phyloP scores from a whole-genome alignment of 2,888 invertebrate genomes.

The Brachypalpus laphriformis region DNA sequence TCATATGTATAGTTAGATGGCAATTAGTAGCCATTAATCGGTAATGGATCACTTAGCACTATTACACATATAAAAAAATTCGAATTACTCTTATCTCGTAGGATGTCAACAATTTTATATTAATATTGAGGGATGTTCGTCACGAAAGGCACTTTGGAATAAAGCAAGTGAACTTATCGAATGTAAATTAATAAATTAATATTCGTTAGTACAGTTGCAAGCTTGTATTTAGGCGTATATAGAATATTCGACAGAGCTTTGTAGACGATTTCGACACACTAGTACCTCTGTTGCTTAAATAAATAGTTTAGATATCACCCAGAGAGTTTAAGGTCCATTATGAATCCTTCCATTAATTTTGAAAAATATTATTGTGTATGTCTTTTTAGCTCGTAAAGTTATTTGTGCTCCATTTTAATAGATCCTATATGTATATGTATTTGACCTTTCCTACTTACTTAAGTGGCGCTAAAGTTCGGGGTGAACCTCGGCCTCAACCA shows the following conservation, averaged over 20 bases:
- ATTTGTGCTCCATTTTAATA: too few species aligned
- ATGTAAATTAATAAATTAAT: too few species aligned
- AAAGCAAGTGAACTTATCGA: background rate
- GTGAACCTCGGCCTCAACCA: too few species aligned
- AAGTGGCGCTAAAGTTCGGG: too few species aligned
- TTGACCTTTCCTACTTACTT: too few species aligned
- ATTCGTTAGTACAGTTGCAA: slow-evolving; percentile 19
- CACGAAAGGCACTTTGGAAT: background rate
- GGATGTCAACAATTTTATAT: background rate
- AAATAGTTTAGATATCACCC: too few species aligned
- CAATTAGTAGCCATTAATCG: background rate
- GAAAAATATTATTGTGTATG: too few species aligned
- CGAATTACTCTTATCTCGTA: background rate
- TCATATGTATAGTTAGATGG: background rate
- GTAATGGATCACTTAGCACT: slow-evolving; percentile 14
- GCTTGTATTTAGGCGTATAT: slow-evolving; percentile 48
- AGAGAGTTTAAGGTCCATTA: too few species aligned
- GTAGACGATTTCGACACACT: slow-evolving; percentile 13
- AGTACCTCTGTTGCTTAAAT: background rate
- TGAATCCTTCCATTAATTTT: too few species aligned
- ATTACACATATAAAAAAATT: background rate
- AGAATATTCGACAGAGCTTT: slow-evolving; percentile 65
- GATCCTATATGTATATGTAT: too few species aligned
- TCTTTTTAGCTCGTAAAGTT: too few species aligned
- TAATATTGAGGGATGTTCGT: background rate